Base-by-base conservation (phyloP, 2,113 vertebrate species). In the Setophaga coronata region DNA sequence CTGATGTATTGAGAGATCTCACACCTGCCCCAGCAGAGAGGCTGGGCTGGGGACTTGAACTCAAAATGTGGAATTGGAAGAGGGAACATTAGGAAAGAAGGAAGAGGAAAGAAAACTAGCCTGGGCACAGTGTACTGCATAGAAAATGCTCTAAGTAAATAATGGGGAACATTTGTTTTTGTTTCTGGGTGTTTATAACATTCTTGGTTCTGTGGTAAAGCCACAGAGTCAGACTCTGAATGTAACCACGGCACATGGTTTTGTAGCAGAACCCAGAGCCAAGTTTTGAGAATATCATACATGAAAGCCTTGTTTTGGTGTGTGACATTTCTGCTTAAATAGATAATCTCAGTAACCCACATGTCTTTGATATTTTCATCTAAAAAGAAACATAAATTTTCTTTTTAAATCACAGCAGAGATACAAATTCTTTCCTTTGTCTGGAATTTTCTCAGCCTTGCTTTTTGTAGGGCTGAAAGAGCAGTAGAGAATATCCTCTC, bases 111-210 rank as follows among this genome's bases (percentile, higher is more conserved):
- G 31, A 54, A 67, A 74, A 67, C 2, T 10, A 62, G 14, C 21
- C 24, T 3, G 1, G 71, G 76, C 24, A 66, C 26, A 51, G 33
- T 6, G 13, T 2, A 1, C 8, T 64, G 40, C 0, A 0, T 36
- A 50, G 62, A 58, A 90, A 73, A 51, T 33, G 33, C 38, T 58
- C 1, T 0, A 26, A 86, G 56, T 7, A 10, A n/a, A 90, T 71
- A 66, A 88, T 4, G 18, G 18, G 16, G 33, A 90, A 50, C 26
- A 5, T 42, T 47, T 82, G 16, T 67, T 95, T 85, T 60, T 70
- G 14, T 42, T 93, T 61, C 82, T 71, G 56, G 7, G 18, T 92
- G 67, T 90, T 92, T 67, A 14, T 43, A 83, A 76, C 50, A 18
- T 56, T 54, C 58, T 66, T 69, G 8, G 10, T 73, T 90, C 76